A percentile compares a stretch with the other conserved stretches of the same genome.
Conservation (phyloP, 2,797 vertebrate species). For the Alfaro cultratus region DNA sequence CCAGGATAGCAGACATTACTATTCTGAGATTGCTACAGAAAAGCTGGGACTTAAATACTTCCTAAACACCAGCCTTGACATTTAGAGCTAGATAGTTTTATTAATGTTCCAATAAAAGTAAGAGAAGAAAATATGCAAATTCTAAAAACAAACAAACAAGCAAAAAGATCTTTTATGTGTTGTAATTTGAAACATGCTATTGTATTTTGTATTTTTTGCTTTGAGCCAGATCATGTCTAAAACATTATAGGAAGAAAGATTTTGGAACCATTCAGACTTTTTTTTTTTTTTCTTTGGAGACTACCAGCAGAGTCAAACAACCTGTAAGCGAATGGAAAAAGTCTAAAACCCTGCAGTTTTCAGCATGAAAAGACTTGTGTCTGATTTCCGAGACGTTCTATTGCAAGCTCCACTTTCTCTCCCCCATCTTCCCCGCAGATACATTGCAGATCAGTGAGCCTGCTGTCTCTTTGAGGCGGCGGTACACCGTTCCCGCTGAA, state of each 20-base stretch:
- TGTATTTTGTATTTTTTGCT: neutral
- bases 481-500: constrained; percentile 72
- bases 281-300: neutral
- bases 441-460: constrained; percentile 63
- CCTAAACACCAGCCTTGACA: neutral
- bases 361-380: constrained; percentile 3
- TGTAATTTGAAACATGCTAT: neutral
- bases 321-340: neutral
- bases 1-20: neutral
- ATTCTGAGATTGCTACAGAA: neutral
- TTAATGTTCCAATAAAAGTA: neutral
- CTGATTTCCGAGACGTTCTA: constrained; percentile 7
- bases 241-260: neutral
- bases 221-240: neutral
- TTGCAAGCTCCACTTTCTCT: constrained; percentile 18
- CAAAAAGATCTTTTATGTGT: neutral
- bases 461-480: constrained; percentile 63
- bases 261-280: neutral
- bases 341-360: constrained; percentile 21
- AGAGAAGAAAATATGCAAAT: neutral
- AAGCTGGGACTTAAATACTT: neutral
- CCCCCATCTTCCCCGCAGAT: constrained; percentile 43
- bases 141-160: too few relatives aligned
- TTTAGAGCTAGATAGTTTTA: neutral
- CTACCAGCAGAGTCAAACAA: constrained; percentile 5